Evolutionary conservation across 2,797 vertebrate genomes (phyloP), one percentile per base, ranked within the genome.

Genomic region (Mico argentatus): DNA sequence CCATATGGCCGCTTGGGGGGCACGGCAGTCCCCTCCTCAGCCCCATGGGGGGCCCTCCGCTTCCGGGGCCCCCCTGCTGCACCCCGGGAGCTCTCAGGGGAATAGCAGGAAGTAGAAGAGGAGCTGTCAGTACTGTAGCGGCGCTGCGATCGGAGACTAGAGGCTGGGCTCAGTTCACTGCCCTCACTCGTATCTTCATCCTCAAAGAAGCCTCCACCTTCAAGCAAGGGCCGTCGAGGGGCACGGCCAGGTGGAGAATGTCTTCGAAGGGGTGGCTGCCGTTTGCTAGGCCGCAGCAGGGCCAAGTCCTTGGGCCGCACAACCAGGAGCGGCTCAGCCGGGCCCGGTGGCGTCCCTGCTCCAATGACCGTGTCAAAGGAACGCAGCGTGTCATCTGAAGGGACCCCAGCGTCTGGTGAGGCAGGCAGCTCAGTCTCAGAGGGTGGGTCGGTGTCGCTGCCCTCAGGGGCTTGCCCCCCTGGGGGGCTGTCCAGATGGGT

Each of bases 301-400:
- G 99, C 99, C 73, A 99, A 98, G 98, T 99, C 99, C 98, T 99
- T 99, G 61, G 99, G 99, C 72, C 99, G 99, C 57, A 99, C 99
- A 5, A 99, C 99, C 98, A 99, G 99, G 98, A 99, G 99, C 0
- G 98, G 98, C 88, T 99, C 99, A 2, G 99, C 67, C 0, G 64
- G 97, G 13, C 97, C 97, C 0, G 98, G 98, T 0, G 97, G 97
- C 0, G 98, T 98, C n/a, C 91, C 93, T 4, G 97, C 97, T 1
- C 98, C 98, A 1, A 98, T 36, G 50, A 98, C 97, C 0, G 98
- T 98, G 73, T 98, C 98, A 15, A 98, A 98, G 70, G 98, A 98
- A 36, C 98, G 97, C 73, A 98, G 95, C 0, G 98, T 98, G 46
- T 98, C 97, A 30, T 36, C 98, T 0, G 98, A 98, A 4, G 98